Conservation (phyloP, 2,797 vertebrate genomes). For the Peromyscus aztecus region DNA sequence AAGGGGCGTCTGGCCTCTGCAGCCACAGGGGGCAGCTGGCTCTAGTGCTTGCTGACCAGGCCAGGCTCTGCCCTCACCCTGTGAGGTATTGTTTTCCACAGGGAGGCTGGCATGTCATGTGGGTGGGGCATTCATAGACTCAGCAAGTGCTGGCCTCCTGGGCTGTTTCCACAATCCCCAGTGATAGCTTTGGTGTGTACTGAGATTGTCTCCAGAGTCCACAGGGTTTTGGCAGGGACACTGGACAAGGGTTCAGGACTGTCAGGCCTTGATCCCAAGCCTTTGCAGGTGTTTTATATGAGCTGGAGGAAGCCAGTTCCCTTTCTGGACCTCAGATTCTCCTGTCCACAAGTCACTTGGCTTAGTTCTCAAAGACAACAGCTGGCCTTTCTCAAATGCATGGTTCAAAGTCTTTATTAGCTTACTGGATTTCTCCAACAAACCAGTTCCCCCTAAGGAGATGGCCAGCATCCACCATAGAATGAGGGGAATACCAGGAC, state of each 20-base stretch:
- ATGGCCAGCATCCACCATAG: fast-evolving
- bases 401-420: background rate
- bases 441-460: background rate
- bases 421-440: background rate
- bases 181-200: background rate
- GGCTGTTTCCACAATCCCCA: fast-evolving
- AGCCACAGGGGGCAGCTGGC: fast-evolving
- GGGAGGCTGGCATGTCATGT: background rate
- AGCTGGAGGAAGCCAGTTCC: background rate
- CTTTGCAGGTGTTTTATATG: background rate
- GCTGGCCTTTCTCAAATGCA: background rate
- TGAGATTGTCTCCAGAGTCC: background rate
- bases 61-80: background rate
- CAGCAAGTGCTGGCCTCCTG: background rate
- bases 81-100: fast-evolving
- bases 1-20: fast-evolving
- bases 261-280: background rate
- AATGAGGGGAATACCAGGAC: background rate
- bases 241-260: background rate
- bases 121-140: background rate
- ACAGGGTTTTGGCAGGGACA: fast-evolving
- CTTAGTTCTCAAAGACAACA: background rate
- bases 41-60: background rate
- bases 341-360: background rate
- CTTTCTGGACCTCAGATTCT: background rate